These are phyloP conservation scores for Pluvianellus socialis DNA, from an alignment of 2,113 vertebrate genomes.

Conservation along the genomic window DNA sequence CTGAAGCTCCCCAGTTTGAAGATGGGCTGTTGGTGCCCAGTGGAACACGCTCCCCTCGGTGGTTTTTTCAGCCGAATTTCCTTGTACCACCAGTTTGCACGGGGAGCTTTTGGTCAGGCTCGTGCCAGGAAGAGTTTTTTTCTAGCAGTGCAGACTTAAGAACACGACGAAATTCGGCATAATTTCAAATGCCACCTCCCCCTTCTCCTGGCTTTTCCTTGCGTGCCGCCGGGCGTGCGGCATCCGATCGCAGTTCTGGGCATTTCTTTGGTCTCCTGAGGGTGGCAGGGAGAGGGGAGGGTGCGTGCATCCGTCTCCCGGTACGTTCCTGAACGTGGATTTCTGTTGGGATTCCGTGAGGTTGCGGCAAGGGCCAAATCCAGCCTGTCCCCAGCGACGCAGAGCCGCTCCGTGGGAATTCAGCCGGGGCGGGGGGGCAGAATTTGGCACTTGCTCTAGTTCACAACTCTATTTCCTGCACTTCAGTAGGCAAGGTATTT, in stretches of 20 bases:
- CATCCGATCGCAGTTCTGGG: rapidly evolving
- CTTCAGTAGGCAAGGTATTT: rapidly evolving
- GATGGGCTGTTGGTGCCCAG: background rate
- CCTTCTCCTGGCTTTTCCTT: rapidly evolving
- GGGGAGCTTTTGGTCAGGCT: background rate
- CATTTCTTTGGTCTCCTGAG: rapidly evolving
- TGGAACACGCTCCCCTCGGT: rapidly evolving
- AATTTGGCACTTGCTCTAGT: rapidly evolving
- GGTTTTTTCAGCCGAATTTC: background rate
- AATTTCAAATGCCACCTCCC: rapidly evolving
- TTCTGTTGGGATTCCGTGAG: rapidly evolving
- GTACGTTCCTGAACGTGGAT: rapidly evolving
- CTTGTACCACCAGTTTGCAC: rapidly evolving
- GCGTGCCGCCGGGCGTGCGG: rapidly evolving
- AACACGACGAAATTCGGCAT: rapidly evolving
- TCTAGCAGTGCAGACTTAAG: background rate
- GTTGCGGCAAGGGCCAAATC: background rate
- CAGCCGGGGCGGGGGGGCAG: too few relatives aligned
- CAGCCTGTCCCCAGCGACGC: rapidly evolving
- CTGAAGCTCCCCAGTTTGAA: background rate
- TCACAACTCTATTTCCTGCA: rapidly evolving
- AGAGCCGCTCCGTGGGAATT: background rate
- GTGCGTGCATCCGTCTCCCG: background rate
- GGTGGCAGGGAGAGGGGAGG: background rate
- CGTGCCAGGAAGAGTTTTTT: rapidly evolving